Base-by-base conservation (phyloP, 2,113 vertebrate genomes). In the Syngnathus scovelli region DNA sequence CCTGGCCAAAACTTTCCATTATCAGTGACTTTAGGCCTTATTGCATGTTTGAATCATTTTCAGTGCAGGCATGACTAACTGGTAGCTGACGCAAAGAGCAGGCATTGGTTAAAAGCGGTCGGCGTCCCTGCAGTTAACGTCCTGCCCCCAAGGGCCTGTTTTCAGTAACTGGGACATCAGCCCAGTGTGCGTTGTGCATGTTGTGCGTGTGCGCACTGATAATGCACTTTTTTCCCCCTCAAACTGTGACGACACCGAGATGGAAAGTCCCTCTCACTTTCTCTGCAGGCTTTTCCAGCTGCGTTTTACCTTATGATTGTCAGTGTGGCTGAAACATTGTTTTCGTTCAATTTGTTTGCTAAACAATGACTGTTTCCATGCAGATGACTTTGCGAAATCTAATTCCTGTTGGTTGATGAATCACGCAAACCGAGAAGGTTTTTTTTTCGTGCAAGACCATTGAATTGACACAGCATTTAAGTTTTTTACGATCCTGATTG, bases 181-280 rank as follows among this genome's bases (percentile, higher is more conserved):
- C 76, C 76, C 71, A 73, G 58, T 69, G 61, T 79, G 69, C 76
- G 72, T 36, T 69, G 61, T 79, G 69, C 76, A 72, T 36, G 27
- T 12, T 52, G 52, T 75, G 61, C 64, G 67, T 68, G 70, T 65
- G 63, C 54, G 61, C 46, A 61, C 27, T 43, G 27, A 33, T 33
- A 33, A 39, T 33, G 21, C 65, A 66, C 63, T 55, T 23, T 21
- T 46, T 46, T 46, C 15, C 4, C 44, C 41, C 16, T n/a, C 27
- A 33, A n/a, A 38, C 54, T 56, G 58, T 68, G 74, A 72, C 78
- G 70, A 0, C 79, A 77, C 69, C 80, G 78, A 65, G 66, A 82
- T 61, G 80, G 82, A 86, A 86, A 82, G 78, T 85, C 82, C 82
- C 82, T 39, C 68, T 83, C 79, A 49, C 69, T 85, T 67, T 71